Evolutionary conservation across 2,113 vertebrate genomes (phyloP), one percentile per base, ranked within the genome.

Genomic region (Camelus dromedarius): DNA sequence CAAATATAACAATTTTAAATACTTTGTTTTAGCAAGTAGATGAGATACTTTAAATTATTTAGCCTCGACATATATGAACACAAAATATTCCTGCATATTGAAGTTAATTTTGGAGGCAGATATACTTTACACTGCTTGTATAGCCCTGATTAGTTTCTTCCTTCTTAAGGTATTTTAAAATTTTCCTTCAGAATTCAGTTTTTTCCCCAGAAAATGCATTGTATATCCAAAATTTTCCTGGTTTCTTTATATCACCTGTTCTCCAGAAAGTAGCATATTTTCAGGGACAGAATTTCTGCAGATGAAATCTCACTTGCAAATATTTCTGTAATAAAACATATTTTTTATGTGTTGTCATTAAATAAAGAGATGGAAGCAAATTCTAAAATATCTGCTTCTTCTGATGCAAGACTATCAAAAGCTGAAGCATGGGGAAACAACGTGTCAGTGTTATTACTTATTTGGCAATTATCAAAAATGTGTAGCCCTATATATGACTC

Each of bases 1-100:
- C 75, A 95, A 93, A 76, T 76, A 75, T 48, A 67, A 42, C n/a
- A 73, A 60, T 46, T 10, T 75, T 84, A 75, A 93, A 79, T 42
- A 70, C 58, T 60, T 77, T 6, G 1, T 62, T 87, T 82, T 85
- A 85, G 5, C 9, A 80, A 91, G 18, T 54, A 52, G 3, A 64
- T 79, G 22, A 28, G 28, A 30, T 87, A 69, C 2, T 81, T 79
- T 81, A 81, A 87, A 66, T 42, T 93, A 4, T 24, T 12, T 67
- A 38, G 14, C 13, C 79, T 85, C 11, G 83, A 28, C 0, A 20
- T 3, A 52, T 32, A 58, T 58, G 58, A 72, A 72, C 20, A 52
- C 3, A 89, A 93, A 90, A 67, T 94, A 76, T 75, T 50, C 22
- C 11, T 66, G 5, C 12, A 77, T 67, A 77, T 38, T 93, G 85